These are phyloP conservation scores for Lasioglossum albipes DNA, from an alignment of 1,140 invertebrate species.

Conservation along the genomic window DNA sequence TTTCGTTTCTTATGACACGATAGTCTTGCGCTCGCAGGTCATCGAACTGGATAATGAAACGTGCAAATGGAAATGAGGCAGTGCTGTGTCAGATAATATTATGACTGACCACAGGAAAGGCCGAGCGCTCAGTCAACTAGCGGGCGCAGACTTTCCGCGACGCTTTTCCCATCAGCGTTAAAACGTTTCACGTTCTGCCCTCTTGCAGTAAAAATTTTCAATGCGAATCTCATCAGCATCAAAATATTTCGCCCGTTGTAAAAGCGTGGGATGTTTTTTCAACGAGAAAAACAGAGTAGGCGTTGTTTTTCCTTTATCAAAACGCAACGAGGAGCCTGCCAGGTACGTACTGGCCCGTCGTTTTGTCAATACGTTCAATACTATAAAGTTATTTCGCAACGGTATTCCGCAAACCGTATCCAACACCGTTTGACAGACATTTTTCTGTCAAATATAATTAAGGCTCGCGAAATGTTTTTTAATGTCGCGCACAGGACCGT, in stretches of 20 bases:
- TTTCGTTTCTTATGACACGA: constrained; percentile 51
- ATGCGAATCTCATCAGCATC: constrained; percentile 53
- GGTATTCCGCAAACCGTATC: neutral
- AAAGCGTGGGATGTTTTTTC: constrained; percentile 33
- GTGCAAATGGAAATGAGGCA: constrained; percentile 71
- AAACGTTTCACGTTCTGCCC: constrained; percentile 52
- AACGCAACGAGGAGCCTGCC: neutral
- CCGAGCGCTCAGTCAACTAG: constrained; percentile 56
- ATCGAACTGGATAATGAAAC: constrained; percentile 70
- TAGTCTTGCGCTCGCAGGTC: constrained; percentile 56
- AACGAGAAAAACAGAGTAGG: constrained; percentile 31
- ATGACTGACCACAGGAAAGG: constrained; percentile 68
- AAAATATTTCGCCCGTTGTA: constrained; percentile 35
- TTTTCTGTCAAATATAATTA: constrained; percentile 14
- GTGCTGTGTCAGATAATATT: constrained; percentile 71
- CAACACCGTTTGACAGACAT: constrained; percentile 1
- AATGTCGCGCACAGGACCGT: neutral
- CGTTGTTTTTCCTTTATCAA: neutral
- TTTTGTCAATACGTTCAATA: constrained; percentile 6
- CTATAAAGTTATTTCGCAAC: neutral
- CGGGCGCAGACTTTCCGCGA: constrained; percentile 53
- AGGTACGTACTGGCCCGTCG: neutral
- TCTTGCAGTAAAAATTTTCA: constrained; percentile 49
- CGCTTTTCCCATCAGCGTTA: constrained; percentile 57
- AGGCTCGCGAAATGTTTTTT: neutral